Base-by-base conservation (phyloP, 1,140 invertebrate genomes). In the Aphelenchoides fujianensis region DNA sequence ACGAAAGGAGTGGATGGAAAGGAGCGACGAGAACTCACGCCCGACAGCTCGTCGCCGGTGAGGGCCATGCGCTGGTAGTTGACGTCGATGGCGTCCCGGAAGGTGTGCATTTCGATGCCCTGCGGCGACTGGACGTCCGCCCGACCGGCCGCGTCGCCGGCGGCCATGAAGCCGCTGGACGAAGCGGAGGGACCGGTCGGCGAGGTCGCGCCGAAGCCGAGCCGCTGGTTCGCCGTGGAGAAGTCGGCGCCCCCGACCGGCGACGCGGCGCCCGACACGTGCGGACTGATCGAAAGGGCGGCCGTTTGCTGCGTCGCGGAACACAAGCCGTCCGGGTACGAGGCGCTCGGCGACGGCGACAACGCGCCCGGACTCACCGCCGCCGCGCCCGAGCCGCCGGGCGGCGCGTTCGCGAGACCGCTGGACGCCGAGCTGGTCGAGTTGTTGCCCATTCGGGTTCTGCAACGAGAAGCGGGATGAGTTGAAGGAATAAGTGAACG, bases 31-130 rank as follows among this genome's bases (percentile, higher is more conserved):
- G 23, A 63, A 70, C 78, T 68, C 32, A 81, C 83, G 12, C 82
- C 82, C 5, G 77, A 80, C n/a, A 84, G 55, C 52, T 83, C 83
- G 62, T 83, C 82, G 2, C 81, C 82, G 53, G 82, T 84, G 31
- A 83, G 73, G 12, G 82, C 82, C 82, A 83, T 84, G 23, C 82
- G 74, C 64, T 83, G 81, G 55, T 83, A 83, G 62, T 83, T 83
- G 27, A 83, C 82, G 63, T 83, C 82, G 27, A 84, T 81, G 19
- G 82, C 82, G 69, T 83, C 82, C 30, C 80, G 74, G 68, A 81
- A 81, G 9, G 80, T 77, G 74, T 80, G 81, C 73, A 81, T 74
- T 68, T 81, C 80, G 30, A 83, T 74, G 19, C 64, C 71, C 32
- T 83, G 81, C 16, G 80, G 79, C 3, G 77, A 82, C 31, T 54